Evolutionary conservation across 2,113 vertebrate genomes (phyloP).

Genomic region (Podiceps cristatus): DNA sequence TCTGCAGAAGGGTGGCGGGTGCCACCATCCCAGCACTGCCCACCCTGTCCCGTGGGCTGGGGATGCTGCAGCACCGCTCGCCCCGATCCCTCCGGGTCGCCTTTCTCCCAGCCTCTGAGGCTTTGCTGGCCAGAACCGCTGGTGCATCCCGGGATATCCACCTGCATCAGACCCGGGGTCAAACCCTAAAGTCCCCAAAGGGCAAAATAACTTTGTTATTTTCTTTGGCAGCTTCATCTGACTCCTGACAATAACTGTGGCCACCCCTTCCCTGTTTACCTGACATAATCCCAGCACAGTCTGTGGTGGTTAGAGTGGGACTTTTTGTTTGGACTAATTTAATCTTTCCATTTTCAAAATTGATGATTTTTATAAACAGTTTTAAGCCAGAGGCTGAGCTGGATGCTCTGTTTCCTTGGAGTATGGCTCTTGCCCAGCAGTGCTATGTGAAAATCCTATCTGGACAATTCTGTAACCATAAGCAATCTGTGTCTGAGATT

Average conservation of each 20-base stretch:
- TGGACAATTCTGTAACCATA: background rate
- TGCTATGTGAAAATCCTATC: background rate
- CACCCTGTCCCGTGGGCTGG: no score
- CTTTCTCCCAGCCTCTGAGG: background rate
- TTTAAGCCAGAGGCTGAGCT: background rate
- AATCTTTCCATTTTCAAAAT: background rate
- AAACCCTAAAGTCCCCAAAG: background rate
- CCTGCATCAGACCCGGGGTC: background rate
- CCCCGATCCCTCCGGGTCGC: accelerated
- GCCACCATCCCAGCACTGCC: background rate
- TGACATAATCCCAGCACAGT: background rate
- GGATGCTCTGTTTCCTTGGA: background rate
- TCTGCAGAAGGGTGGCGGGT: background rate
- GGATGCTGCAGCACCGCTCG: background rate
- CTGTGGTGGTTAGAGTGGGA: accelerated
- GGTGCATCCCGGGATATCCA: background rate
- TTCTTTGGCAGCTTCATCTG: background rate
- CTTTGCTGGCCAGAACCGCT: background rate
- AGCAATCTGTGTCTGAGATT: background rate
- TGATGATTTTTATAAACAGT: slow-evolving; percentile 4
- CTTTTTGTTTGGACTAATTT: slow-evolving; percentile 20
- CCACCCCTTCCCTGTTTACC: background rate
- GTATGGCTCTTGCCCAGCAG: background rate
- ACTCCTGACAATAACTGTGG: background rate
- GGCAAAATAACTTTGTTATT: accelerated